Conservation (phyloP, 2,888 invertebrate genomes). For the Exephanes ischioxanthus region DNA sequence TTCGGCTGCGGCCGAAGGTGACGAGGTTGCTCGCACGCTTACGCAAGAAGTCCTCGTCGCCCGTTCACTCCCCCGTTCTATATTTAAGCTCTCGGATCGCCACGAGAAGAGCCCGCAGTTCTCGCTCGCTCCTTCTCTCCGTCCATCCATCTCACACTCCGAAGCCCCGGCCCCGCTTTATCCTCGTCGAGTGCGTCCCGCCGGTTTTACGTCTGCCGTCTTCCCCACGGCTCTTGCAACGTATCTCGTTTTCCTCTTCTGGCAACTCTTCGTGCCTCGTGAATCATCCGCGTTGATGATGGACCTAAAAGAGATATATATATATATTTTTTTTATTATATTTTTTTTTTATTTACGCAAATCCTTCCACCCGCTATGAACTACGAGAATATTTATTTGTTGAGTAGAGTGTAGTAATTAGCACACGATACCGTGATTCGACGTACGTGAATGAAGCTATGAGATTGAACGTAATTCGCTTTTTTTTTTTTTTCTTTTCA, state of each 20-base stretch:
- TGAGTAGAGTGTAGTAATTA: too few species aligned
- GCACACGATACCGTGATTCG: too few species aligned
- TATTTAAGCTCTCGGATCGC: constrained; percentile 69
- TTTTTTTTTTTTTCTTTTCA: constrained; percentile 38
- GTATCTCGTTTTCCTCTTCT: constrained; percentile 56
- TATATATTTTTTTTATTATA: neutral
- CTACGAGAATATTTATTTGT: neutral
- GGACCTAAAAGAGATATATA: neutral
- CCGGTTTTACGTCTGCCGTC: constrained; percentile 65
- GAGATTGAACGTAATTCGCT: neutral
- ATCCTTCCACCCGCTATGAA: constrained; percentile 6
- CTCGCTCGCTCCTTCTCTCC: constrained; percentile 53
- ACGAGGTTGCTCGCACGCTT: constrained; percentile 67
- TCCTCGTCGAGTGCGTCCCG: constrained; percentile 51
- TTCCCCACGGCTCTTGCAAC: constrained; percentile 56
- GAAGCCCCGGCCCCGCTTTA: constrained; percentile 39
- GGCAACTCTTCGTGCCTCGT: constrained; percentile 34
- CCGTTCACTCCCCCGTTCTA: constrained; percentile 72
- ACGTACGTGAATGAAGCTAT: too few species aligned
- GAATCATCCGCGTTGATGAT: constrained; percentile 29
- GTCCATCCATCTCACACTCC: constrained; percentile 49
- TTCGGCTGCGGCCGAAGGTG: constrained; percentile 62
- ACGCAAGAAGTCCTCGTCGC: constrained; percentile 71
- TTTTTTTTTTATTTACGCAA: constrained; percentile 14
- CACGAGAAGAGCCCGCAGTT: constrained; percentile 50